Conservation (phyloP, 1,140 invertebrate species). For the Cotesia vestalis region DNA sequence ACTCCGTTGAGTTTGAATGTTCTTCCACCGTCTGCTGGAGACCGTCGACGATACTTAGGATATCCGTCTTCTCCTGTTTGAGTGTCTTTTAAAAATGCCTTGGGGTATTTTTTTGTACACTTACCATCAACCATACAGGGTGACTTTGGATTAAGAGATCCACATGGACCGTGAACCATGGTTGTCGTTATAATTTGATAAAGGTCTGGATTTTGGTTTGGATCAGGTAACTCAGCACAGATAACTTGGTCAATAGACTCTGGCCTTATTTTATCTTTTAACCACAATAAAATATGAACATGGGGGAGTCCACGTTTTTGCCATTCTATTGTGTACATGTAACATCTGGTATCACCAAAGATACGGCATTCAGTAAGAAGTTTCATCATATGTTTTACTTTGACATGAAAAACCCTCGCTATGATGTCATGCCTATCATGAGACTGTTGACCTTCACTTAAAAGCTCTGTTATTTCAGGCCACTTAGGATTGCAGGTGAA, state of each 20-base stretch:
- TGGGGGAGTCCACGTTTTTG: conserved; percentile 30
- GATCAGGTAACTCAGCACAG: conserved; percentile 39
- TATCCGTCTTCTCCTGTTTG: conserved; percentile 51
- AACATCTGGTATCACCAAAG: conserved; percentile 53
- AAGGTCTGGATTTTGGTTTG: conserved; percentile 29
- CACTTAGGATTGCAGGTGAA: conserved; percentile 46
- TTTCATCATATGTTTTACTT: conserved; percentile 36
- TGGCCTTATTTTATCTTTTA: conserved; percentile 41
- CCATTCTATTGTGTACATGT: conserved; percentile 47
- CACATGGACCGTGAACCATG: conserved; percentile 53
- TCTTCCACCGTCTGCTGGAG: conserved; percentile 22
- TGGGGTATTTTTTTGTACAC: conserved; percentile 51
- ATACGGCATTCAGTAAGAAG: conserved; percentile 20
- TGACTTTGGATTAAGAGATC: conserved; percentile 26
- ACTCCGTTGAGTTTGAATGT: conserved; percentile 26
- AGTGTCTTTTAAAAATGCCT: conserved; percentile 47
- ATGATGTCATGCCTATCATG: conserved; percentile 46
- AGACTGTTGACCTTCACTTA: conserved; percentile 43
- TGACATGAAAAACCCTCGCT: conserved; percentile 40
- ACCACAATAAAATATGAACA: conserved; percentile 35
- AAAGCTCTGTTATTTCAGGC: conserved; percentile 43
- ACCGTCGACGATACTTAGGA: conserved; percentile 34
- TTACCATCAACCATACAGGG: conserved; percentile 31
- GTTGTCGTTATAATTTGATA: conserved; percentile 35
- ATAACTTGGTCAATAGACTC: conserved; percentile 37